Base-by-base conservation (phyloP, 2,888 invertebrate genomes). In the Hypsopygia costalis region DNA sequence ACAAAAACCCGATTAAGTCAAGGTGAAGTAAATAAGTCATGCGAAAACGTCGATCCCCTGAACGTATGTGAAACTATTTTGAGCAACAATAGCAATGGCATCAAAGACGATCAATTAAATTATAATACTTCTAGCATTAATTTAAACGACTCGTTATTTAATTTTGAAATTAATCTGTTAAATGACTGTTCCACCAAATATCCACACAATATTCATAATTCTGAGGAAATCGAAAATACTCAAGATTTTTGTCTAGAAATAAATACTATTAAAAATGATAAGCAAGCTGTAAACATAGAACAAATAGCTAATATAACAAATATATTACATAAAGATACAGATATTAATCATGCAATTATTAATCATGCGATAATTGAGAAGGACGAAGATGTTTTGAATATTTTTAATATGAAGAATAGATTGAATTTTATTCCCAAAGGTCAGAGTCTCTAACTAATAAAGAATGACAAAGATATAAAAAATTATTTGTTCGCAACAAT, bases 341-440 rank as follows among this genome's bases (percentile, higher is more conserved):
- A 3, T 32, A 27, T 29, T 35, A 11, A 28, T 29, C 16, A 43
- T 7, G 36, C 41, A 20, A 16, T 37, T n/a, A n/a, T n/a, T n/a
- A n/a, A n/a, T n/a, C n/a, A 16, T n/a, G 46, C 48, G 2, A 37
- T 38, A n/a, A 11, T n/a, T 21, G 9, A 8, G 27, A 11, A 5
- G n/a, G 2, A 39, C 7, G 29, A 35, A 8, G 10, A 21, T 6
- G 12, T 1, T n/a, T 12, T 9, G 0, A 58, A 62, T 38, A 41
- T 52, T 62, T 90, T 82, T 55, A 57, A 69, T 45, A 58, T 91
- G 7, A 74, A 65, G 36, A 73, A 73, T 51, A 76, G 91, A 55
- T 69, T 68, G n/a, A 67, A 74, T 20, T 91, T 90, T 66, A 49
- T 92, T 22, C 92, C 92, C 0, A 92, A 91, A 87, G 92, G 92